Percentiles rank a stretch among this genome's conserved stretches.
Conservation (phyloP, 2,888 invertebrate genomes). For the Eupeodes luniger region DNA sequence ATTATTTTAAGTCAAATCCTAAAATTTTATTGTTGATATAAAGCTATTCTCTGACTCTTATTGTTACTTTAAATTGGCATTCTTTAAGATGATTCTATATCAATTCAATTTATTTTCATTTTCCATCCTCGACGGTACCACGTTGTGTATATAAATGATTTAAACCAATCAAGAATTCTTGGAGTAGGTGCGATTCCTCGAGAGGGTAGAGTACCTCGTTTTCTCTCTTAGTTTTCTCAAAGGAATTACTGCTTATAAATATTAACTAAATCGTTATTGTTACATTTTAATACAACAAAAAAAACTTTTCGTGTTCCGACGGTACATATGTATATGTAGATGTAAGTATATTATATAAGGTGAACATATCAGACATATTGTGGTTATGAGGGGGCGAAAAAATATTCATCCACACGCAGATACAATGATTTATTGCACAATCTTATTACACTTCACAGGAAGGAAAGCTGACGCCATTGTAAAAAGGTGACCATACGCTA, state of each 20-base stretch:
- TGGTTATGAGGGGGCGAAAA: conserved; percentile 40
- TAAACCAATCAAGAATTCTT: conserved; percentile 41
- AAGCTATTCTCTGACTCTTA: not conserved
- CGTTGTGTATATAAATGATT: conserved; percentile 58
- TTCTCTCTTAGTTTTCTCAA: not conserved
- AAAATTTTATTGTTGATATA: not conserved
- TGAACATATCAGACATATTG: not conserved
- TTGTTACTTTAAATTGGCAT: not conserved
- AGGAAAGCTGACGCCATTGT: conserved; percentile 24
- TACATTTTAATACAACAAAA: conserved; percentile 61
- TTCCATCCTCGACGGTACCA: conserved; percentile 10
- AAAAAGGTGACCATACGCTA: not conserved
- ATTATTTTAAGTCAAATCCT: not conserved
- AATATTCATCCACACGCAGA: conserved; percentile 72
- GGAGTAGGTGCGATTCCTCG: not conserved
- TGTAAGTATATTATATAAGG: not conserved
- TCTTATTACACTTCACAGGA: conserved; percentile 58
- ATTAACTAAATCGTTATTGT: conserved; percentile 67
- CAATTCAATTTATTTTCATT: conserved; percentile 63
- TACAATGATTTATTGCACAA: conserved; percentile 73
- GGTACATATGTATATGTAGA: not conserved
- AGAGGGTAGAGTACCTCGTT: not conserved
- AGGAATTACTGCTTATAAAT: conserved; percentile 58
- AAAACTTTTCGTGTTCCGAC: not conserved
- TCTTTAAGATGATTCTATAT: conserved; percentile 13